Percentiles rank a stretch among this genome's conserved stretches.
Conservation (phyloP, 2,888 invertebrate genomes). For the Notodonta ziczac region DNA sequence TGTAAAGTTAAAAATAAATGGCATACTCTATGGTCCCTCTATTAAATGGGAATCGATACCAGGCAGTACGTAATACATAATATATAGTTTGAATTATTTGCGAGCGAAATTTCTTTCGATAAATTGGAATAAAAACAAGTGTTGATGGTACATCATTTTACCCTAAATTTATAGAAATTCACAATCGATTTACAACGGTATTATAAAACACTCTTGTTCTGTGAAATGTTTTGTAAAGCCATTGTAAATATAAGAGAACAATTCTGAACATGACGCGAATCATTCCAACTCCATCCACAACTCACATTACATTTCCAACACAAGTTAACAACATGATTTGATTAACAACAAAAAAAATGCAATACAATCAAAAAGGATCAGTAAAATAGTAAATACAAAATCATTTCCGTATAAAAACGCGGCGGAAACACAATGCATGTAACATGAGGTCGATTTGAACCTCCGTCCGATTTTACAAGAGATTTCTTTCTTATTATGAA, state of each 20-base stretch:
- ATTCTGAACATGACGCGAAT: background rate
- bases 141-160: too few species aligned
- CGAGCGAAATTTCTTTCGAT: background rate
- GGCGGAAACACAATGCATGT: too few species aligned
- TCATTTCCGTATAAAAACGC: conserved; percentile 10
- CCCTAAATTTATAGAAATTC: too few species aligned
- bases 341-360: conserved; percentile 55
- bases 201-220: too few species aligned
- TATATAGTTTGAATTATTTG: background rate
- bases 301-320: too few species aligned
- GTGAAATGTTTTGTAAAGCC: too few species aligned
- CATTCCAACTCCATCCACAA: background rate
- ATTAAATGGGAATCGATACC: background rate
- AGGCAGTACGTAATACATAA: background rate
- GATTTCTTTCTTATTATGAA: background rate
- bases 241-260: too few species aligned
- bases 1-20: conserved; percentile 9
- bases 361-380: conserved; percentile 57
- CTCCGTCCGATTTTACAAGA: background rate
- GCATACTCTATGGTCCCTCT: conserved; percentile 22
- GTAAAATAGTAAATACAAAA: conserved; percentile 53
- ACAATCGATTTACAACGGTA: too few species aligned
- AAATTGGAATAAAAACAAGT: too few species aligned
- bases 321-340: conserved; percentile 59
- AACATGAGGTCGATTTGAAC: too few species aligned